These are phyloP conservation scores for Ostrea denselamellosa DNA, from an alignment of 1,140 invertebrate genomes.

Conservation along the genomic window DNA sequence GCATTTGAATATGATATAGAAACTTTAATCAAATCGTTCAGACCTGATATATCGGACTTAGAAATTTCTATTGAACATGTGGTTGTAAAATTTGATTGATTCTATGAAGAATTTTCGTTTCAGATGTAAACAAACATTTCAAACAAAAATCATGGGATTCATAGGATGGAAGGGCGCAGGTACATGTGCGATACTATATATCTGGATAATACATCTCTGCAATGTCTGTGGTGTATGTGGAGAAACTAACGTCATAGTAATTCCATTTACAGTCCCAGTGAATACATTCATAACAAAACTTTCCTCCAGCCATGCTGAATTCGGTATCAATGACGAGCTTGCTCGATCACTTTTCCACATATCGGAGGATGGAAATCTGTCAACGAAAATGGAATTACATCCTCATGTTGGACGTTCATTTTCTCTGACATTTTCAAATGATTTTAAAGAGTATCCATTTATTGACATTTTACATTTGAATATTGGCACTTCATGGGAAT, in stretches of 20 bases:
- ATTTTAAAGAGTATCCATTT: not conserved
- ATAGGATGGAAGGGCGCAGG: not conserved
- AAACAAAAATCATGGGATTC: not conserved
- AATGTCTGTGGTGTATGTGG: not conserved
- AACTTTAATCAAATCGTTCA: too few relatives aligned
- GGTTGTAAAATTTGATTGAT: too few relatives aligned
- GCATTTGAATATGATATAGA: too few relatives aligned
- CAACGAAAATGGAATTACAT: slow-evolving; percentile 22
- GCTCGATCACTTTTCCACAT: not conserved
- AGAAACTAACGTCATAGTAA: not conserved
- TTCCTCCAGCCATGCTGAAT: slow-evolving; percentile 15
- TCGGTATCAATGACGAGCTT: not conserved
- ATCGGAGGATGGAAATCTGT: not conserved
- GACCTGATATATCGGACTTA: too few relatives aligned
- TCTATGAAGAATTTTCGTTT: not conserved
- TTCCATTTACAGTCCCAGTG: slow-evolving; percentile 31
- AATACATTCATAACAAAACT: slow-evolving; percentile 19
- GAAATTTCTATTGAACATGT: too few relatives aligned
- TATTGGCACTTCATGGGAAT: slow-evolving; percentile 41
- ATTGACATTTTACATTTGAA: slow-evolving; percentile 40
- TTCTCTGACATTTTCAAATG: not conserved
- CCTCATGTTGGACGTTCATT: slow-evolving; percentile 13
- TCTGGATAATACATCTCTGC: not conserved
- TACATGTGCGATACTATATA: not conserved
- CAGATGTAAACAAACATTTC: not conserved